Evolutionary conservation across 2,888 invertebrate genomes (phyloP).

Genomic region (Neoitamus cyanurus): DNA sequence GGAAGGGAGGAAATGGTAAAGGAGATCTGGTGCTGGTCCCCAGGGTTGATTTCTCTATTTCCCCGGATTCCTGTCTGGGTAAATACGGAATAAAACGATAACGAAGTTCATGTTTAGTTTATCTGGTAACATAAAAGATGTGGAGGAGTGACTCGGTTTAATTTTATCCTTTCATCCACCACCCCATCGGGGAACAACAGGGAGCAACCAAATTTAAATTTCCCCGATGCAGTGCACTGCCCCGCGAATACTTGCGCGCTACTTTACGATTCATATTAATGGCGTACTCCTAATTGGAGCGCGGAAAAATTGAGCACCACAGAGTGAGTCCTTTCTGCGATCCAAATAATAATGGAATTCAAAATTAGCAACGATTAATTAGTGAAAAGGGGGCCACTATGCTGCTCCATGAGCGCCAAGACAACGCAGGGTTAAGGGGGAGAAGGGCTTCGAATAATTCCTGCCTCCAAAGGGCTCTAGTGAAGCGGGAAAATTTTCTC

Average conservation of each 20-base stretch:
- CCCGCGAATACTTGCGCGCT: background rate
- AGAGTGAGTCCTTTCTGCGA: background rate
- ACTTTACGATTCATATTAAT: background rate
- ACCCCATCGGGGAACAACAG: background rate
- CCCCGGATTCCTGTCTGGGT: background rate
- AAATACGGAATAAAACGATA: background rate
- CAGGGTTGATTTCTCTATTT: background rate
- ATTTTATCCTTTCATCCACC: background rate
- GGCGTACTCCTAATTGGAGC: background rate
- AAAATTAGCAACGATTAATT: background rate
- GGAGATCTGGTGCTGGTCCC: background rate
- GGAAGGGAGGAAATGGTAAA: background rate
- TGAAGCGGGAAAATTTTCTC: background rate
- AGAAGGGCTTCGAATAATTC: background rate
- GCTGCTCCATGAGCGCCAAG: background rate
- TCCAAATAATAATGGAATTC: background rate
- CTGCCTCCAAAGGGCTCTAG: background rate
- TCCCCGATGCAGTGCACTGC: background rate
- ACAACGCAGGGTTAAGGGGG: background rate
- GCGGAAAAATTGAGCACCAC: background rate
- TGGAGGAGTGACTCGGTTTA: background rate
- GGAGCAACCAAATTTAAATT: background rate
- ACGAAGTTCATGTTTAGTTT: slow-evolving; percentile 5
- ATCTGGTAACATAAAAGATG: background rate
- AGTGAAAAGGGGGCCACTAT: background rate